Percentiles rank a stretch among this genome's conserved stretches.
Conservation (phyloP, 1,140 invertebrate genomes). For the Polypedilum pembai region DNA sequence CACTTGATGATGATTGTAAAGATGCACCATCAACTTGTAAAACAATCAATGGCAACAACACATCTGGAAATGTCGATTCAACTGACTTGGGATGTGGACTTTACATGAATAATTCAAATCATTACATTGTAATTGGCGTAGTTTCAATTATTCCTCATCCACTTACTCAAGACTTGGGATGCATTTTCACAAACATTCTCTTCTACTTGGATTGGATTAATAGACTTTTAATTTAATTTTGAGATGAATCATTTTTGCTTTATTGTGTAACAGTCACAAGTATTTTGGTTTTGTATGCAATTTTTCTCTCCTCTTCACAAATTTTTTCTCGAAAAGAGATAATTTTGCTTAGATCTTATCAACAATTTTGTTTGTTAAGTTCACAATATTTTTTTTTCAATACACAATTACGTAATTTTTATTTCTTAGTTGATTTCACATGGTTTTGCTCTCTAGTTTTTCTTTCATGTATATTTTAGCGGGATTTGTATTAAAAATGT, state of each 20-base stretch:
- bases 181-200: background rate
- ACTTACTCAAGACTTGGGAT: background rate
- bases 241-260: background rate
- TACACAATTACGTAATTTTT: background rate
- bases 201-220: background rate
- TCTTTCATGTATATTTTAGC: background rate
- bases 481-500: background rate
- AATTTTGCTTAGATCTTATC: no score
- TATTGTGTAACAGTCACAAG: background rate
- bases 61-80: background rate
- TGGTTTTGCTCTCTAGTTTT: background rate
- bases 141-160: background rate
- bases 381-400: no score
- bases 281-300: background rate
- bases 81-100: constrained; percentile 4
- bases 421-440: background rate
- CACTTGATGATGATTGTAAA: background rate
- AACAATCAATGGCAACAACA: background rate
- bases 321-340: no score
- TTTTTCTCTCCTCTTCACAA: background rate
- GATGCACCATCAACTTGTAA: background rate
- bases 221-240: background rate
- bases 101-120: background rate
- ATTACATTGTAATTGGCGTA: background rate
- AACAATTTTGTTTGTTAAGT: no score